These are phyloP conservation scores for Platyrinchus mystaceus DNA, from an alignment of 2,797 vertebrate genomes.

Conservation along the genomic window DNA sequence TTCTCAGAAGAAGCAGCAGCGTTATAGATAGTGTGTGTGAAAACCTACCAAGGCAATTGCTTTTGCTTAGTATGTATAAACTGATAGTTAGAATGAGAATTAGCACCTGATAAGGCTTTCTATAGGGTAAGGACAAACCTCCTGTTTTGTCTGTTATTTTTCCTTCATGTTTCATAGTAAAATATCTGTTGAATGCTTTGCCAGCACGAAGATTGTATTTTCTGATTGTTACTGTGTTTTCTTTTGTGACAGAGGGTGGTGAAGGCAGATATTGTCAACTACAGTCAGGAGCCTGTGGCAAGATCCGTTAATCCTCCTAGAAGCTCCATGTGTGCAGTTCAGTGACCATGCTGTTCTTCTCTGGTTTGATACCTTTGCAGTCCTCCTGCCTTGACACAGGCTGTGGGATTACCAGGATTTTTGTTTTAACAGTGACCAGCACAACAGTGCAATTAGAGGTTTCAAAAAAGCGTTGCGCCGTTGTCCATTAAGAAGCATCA, in stretches of 20 bases:
- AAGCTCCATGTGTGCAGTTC: slow-evolving; percentile 96
- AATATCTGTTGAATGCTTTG: slow-evolving; percentile 31
- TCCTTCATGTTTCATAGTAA: neutral
- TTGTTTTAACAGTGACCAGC: slow-evolving; percentile 63
- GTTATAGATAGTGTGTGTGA: neutral
- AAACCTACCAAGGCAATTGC: neutral
- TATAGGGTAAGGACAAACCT: neutral
- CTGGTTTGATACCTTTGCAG: neutral
- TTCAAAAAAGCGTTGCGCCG: slow-evolving; percentile 11
- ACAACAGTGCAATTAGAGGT: slow-evolving; percentile 37
- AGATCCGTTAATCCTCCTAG: slow-evolving; percentile 88
- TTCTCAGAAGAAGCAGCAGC: too few relatives aligned
- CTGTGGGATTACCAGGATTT: slow-evolving; percentile 30
- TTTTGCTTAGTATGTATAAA: neutral
- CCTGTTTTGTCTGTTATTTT: neutral
- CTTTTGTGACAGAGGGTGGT: slow-evolving; percentile 87
- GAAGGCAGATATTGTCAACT: slow-evolving; percentile 99
- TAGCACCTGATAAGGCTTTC: neutral
- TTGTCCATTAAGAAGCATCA: slow-evolving; percentile 20
- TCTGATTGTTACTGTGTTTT: slow-evolving; percentile 68
- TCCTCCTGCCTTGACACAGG: slow-evolving; percentile 17
- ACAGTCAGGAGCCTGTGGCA: slow-evolving; percentile 92
- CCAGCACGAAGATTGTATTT: neutral
- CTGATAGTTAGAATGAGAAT: neutral
- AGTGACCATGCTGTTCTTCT: slow-evolving; percentile 77